A percentile compares a stretch with the other conserved stretches of the same genome.
These are phyloP conservation scores for Agrotis exclamationis DNA, from an alignment of 2,888 invertebrate genomes.

Conservation along the genomic window DNA sequence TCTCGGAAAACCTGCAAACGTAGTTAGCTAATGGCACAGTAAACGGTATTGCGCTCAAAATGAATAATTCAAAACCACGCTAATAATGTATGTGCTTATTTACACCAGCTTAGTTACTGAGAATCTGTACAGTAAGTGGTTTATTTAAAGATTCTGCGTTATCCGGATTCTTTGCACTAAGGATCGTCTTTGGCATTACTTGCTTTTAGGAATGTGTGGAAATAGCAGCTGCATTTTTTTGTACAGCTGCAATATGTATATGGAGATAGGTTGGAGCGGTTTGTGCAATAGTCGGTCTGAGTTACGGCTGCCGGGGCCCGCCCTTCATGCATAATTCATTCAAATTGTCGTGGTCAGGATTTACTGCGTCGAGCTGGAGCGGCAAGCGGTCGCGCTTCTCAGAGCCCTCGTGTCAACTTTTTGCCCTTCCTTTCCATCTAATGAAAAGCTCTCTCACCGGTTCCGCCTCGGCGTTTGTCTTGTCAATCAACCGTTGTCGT, in stretches of 20 bases:
- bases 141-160: conserved; percentile 56
- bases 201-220: conserved; percentile 22
- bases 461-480: conserved; percentile 84
- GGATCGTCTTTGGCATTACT: conserved; percentile 42
- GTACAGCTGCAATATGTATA: conserved; percentile 32
- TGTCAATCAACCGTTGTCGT: conserved; percentile 84
- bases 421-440: conserved; percentile 80
- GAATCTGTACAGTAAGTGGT: conserved; percentile 60
- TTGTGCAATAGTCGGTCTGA: conserved; percentile 62
- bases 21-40: conserved; percentile 67
- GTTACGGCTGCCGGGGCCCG: conserved; percentile 65
- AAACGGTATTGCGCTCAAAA: conserved; percentile 73
- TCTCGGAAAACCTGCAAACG: conserved; percentile 70
- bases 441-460: conserved; percentile 83
- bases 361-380: conserved; percentile 70
- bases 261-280: conserved; percentile 51
- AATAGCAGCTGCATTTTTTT: conserved; percentile 25
- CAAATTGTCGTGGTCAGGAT: conserved; percentile 78
- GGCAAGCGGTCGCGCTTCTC: conserved; percentile 66
- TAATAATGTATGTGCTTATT: conserved; percentile 64
- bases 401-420: conserved; percentile 75
- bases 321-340: conserved; percentile 86
- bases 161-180: conserved; percentile 25
- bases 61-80: conserved; percentile 77
- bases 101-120: conserved; percentile 62